Percentiles rank a stretch among this genome's conserved stretches.
phyloP scores from a whole-genome alignment of 2,113 vertebrate species.

The Urocitellus parryii region DNA sequence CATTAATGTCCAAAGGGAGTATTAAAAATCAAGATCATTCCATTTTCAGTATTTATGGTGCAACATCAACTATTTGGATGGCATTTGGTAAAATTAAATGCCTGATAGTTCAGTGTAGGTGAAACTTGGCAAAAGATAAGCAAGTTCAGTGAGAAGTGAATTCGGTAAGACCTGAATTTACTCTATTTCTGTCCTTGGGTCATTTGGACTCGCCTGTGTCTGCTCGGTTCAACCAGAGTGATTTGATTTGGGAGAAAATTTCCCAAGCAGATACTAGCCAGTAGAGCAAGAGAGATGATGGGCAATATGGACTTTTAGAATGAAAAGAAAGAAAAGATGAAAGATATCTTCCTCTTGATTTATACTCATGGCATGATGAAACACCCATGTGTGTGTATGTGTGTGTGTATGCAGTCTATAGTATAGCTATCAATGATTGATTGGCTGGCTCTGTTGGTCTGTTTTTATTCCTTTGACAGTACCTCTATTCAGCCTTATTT shows the following conservation, averaged over 20 bases:
- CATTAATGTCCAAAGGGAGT: constrained; percentile 22
- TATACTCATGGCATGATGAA: neutral
- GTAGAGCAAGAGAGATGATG: neutral
- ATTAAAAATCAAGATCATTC: constrained; percentile 26
- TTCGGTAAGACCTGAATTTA: constrained; percentile 27
- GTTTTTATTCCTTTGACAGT: constrained; percentile 31
- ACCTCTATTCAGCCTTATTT: neutral
- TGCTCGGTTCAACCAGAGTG: neutral
- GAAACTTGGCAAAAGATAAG: constrained; percentile 8
- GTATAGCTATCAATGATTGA: neutral
- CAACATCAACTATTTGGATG: neutral
- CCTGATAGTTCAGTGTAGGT: constrained; percentile 54
- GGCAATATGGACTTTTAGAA: neutral
- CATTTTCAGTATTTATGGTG: constrained; percentile 41
- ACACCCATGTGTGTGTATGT: neutral
- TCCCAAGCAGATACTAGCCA: neutral
- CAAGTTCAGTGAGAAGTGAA: neutral
- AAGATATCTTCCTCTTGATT: constrained; percentile 4
- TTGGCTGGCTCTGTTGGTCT: neutral
- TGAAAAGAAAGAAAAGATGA: neutral
- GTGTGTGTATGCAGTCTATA: neutral
- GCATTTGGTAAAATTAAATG: constrained; percentile 30
- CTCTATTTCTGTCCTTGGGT: neutral
- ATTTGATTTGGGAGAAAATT: constrained; percentile 34
- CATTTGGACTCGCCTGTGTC: neutral